These are phyloP conservation scores for Zoanthus sansibaricus DNA, from an alignment of 92 coral and sea anemone genomes.

Conservation along the genomic window DNA sequence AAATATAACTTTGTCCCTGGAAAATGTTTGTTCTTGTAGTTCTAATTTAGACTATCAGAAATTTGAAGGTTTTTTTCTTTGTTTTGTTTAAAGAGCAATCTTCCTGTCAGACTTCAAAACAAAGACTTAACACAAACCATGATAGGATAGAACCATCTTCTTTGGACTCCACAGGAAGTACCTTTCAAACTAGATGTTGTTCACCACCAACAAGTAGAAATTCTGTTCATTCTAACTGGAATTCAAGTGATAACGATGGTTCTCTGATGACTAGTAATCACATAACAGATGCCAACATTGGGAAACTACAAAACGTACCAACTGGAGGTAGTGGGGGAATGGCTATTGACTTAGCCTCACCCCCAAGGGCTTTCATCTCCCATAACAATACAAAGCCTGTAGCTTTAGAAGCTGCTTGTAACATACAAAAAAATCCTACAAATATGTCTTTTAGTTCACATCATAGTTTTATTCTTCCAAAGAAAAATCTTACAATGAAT, in stretches of 20 bases:
- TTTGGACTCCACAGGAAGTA: not conserved
- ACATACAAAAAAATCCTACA: not conserved
- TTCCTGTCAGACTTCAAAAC: not conserved
- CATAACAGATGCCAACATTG: not conserved
- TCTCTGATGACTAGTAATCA: not conserved
- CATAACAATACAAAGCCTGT: not conserved
- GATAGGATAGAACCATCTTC: slow-evolving; percentile 4
- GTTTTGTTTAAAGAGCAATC: slow-evolving; percentile 27
- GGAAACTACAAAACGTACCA: not conserved
- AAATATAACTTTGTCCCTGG: no score
- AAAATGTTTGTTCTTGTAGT: no score
- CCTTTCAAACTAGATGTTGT: not conserved
- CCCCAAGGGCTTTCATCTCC: not conserved
- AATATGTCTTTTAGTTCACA: slow-evolving; percentile 29
- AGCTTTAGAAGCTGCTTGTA: slow-evolving; percentile 28
- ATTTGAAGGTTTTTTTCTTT: not conserved
- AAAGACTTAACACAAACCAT: not conserved
- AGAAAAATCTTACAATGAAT: slow-evolving; percentile 59
- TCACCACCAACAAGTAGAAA: slow-evolving; percentile 6
- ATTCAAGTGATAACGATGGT: not conserved
- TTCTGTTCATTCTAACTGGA: slow-evolving; percentile 7
- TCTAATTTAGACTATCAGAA: no score
- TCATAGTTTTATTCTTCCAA: slow-evolving; percentile 61
- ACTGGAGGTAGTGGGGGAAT: not conserved
- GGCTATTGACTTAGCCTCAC: not conserved